Base-by-base conservation (phyloP, 2,888 invertebrate species). In the Ganaspis brasiliensis region DNA sequence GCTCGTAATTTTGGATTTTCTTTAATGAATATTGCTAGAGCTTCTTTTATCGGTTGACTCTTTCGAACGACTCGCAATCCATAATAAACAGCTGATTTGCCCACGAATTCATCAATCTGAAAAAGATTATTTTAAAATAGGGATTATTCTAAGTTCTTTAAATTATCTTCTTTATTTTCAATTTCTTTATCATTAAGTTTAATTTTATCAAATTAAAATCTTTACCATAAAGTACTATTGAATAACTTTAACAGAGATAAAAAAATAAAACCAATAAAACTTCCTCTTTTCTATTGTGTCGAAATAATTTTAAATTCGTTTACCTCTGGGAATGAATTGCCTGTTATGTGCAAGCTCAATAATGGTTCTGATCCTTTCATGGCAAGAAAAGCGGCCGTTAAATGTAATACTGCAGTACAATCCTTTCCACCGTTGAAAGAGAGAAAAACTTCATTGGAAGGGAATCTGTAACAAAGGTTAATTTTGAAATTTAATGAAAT, bases 371-470 rank as follows among this genome's bases (percentile, higher is more conserved):
- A 91, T n/a, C 89, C 90, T 71, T 92, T 87, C 35, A 92, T 85
- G 3, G 91, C 88, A 8, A 86, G 88, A 78, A 94, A 92, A 1
- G 93, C 92, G 82, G 93, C 91, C 12, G 93, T 92, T 80, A 98
- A 91, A 90, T 97, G 96, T 49, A 99, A 92, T 14, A 99, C 93
- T 0, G 96, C 97, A 0, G 99, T 99, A 90, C 99, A 99, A 92
- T 99, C 99, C 92, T 99, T 99, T 1, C 99, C 99, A 3, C 99
- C 99, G 90, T 99, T 99, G 92, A 99, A 99, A 31, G 98, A 96
- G 37, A 99, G 90, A 87, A 98, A 97, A 16, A 98, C 92, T 91
- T 97, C 95, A 74, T 95, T 93, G 21, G 95, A 89, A n/a, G 94
- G 93, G 90, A 94, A 97, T 91, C 95, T 96, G 90, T 52, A 92